Base-by-base conservation (phyloP, 2,888 invertebrate genomes). In the Hirtodrosophila alboralis region DNA sequence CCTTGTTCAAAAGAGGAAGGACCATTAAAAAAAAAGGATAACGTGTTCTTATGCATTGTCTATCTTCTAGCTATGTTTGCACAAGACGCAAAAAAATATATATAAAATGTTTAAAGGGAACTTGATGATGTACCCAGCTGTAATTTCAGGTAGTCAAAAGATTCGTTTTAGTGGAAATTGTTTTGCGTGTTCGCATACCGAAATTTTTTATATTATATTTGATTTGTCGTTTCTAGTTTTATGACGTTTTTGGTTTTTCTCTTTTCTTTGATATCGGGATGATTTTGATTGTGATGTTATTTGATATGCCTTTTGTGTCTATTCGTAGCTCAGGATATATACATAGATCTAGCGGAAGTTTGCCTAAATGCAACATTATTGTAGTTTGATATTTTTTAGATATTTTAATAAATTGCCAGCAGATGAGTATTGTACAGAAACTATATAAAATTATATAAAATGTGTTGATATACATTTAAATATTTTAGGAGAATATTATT, bases 11-110 rank as follows among this genome's bases (percentile, higher is more conserved):
- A 59, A 41, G 58, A 60, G 59, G 33, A 80, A 79, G 60, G 60
- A n/a, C 84, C 78, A 79, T 79, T 79, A 83, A 75, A 69, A 68
- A 69, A 71, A 57, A 81, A 81, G 76, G 84, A 74, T 84, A 81
- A 84, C 74, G 67, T 80, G 72, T 80, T 77, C 61, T 53, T 60
- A 33, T 31, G 18, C 49, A 69, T 80, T 77, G 77, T 75, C 54
- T 66, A 57, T 30, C 3, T 31, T 31, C 21, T 47, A 7, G 26
- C 10, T 33, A 4, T 31, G 76, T 79, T 79, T 84, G 81, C 84
- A 77, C 62, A 84, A 77, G 81, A 80, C 84, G 81, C 84, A 80
- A 80, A 78, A 75, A n/a, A n/a, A n/a, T n/a, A n/a, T n/a, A n/a
- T n/a, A n/a, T n/a, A n/a, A n/a, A n/a, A 75, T 62, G 23, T 62